A percentile compares a stretch with the other conserved stretches of the same genome.
phyloP scores from a whole-genome alignment of 2,797 vertebrate genomes.

The Squalus acanthias region DNA sequence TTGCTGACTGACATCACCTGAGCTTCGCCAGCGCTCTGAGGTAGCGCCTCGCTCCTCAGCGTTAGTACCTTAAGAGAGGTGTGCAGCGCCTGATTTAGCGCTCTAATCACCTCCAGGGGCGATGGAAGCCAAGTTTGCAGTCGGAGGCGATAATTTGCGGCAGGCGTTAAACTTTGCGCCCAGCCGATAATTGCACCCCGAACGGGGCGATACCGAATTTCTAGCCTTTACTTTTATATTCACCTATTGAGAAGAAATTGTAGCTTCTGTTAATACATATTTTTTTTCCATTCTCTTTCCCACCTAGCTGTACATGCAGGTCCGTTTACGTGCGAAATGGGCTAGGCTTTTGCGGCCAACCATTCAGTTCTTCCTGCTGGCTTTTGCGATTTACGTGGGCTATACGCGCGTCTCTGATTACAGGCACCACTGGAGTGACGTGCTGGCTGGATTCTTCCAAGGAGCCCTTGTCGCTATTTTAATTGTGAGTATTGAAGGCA shows the following conservation, averaged over 20 bases:
- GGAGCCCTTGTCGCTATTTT: constrained; percentile 76
- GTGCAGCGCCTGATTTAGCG: too few relatives aligned
- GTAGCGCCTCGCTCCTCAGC: too few relatives aligned
- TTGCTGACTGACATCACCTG: too few relatives aligned
- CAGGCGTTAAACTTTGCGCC: too few relatives aligned
- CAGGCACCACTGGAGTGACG: constrained; percentile 91
- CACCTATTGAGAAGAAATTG: not conserved
- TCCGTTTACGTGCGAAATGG: constrained; percentile 74
- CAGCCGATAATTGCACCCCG: too few relatives aligned
- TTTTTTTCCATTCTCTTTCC: not conserved
- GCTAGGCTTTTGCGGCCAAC: constrained; percentile 79
- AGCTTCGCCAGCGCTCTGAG: too few relatives aligned
- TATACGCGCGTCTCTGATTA: constrained; percentile 85
- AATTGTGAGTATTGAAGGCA: constrained; percentile 62
- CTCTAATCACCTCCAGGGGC: too few relatives aligned
- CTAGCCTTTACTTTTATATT: not conserved
- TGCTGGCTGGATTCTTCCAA: constrained; percentile 79
- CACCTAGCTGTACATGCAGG: constrained; percentile 78
- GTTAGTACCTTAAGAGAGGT: too few relatives aligned
- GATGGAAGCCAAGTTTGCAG: too few relatives aligned
- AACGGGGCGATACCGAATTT: too few relatives aligned
- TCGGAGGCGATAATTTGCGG: too few relatives aligned
- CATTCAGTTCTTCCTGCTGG: constrained; percentile 81
- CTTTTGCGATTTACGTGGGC: constrained; percentile 83
- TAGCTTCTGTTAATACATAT: not conserved